Conservation (phyloP, 2,113 vertebrate species). For the Muntiacus muntjak region DNA sequence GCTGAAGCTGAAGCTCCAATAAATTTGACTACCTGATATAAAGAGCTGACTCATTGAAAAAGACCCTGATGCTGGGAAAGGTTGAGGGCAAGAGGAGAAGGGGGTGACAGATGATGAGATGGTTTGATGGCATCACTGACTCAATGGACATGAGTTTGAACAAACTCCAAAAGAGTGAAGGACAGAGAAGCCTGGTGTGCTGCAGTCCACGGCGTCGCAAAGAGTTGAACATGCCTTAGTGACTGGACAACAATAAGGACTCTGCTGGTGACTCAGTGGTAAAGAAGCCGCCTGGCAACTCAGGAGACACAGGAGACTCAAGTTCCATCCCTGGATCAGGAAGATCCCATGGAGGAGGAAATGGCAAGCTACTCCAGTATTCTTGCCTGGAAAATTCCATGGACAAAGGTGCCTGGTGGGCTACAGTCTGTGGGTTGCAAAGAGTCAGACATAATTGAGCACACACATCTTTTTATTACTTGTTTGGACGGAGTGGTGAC, state of each 20-base stretch:
- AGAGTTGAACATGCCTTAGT: too few relatives aligned
- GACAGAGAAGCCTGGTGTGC: neutral
- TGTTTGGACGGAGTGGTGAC: neutral
- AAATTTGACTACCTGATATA: neutral
- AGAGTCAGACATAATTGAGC: neutral
- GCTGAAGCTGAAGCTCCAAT: neutral
- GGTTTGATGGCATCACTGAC: neutral
- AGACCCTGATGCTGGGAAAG: neutral
- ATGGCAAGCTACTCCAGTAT: neutral
- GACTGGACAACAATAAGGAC: neutral
- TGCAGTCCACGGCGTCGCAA: too few relatives aligned
- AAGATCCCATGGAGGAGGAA: neutral
- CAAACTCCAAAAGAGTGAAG: neutral
- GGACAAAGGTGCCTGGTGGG: neutral
- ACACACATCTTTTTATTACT: neutral
- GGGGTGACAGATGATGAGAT: neutral
- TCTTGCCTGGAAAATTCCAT: neutral
- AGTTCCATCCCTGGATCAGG: neutral
- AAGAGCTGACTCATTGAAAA: neutral
- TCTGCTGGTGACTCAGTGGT: rapidly evolving
- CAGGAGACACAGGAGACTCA: neutral
- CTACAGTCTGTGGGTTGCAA: neutral
- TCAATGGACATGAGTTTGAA: neutral
- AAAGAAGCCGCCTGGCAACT: neutral
- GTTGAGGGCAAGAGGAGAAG: neutral